Evolutionary conservation across 1,140 invertebrate genomes (phyloP).

Genomic region (Atta colombica): DNA sequence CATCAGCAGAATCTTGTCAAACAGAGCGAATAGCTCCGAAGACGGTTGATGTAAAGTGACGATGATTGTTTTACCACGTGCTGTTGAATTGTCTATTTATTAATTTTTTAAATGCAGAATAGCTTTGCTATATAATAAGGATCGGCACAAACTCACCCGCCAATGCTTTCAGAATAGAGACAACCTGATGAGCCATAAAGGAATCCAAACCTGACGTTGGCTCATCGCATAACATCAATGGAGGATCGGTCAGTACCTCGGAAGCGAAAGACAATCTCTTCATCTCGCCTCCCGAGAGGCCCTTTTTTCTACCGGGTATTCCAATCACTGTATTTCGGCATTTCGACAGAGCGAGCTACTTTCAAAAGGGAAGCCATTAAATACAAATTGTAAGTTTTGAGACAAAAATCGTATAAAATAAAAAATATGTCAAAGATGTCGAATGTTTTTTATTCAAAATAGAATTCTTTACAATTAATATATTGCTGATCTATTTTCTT

Average conservation of each 20-base stretch:
- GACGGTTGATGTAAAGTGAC: constrained; percentile 99
- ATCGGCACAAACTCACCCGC: constrained; percentile 86
- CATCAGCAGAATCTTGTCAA: constrained; percentile 96
- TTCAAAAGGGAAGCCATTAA: constrained; percentile 29
- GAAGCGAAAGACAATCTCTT: constrained; percentile 98
- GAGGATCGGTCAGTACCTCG: constrained; percentile 97
- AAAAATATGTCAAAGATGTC: too few relatives aligned
- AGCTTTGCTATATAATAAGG: background rate
- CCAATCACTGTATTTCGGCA: constrained; percentile 96
- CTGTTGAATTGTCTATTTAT: constrained; percentile 28
- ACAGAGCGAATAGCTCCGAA: constrained; percentile 96
- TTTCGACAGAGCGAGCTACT: constrained; percentile 93
- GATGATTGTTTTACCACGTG: constrained; percentile 94
- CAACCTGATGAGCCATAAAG: constrained; percentile 95
- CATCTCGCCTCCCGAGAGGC: constrained; percentile 98
- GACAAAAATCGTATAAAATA: too few relatives aligned
- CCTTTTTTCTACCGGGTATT: constrained; percentile 94
- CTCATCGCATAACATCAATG: constrained; percentile 98
- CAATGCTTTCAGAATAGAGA: constrained; percentile 93
- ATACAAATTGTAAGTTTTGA: background rate
- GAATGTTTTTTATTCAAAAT: too few relatives aligned
- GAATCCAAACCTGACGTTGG: constrained; percentile 96
- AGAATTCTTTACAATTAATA: too few relatives aligned
- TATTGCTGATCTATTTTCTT: too few relatives aligned
- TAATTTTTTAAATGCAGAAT: background rate